Evolutionary conservation across 2,888 invertebrate species (phyloP), one percentile per base, ranked within the genome.

Genomic region (Leptogaster cylindrica): DNA sequence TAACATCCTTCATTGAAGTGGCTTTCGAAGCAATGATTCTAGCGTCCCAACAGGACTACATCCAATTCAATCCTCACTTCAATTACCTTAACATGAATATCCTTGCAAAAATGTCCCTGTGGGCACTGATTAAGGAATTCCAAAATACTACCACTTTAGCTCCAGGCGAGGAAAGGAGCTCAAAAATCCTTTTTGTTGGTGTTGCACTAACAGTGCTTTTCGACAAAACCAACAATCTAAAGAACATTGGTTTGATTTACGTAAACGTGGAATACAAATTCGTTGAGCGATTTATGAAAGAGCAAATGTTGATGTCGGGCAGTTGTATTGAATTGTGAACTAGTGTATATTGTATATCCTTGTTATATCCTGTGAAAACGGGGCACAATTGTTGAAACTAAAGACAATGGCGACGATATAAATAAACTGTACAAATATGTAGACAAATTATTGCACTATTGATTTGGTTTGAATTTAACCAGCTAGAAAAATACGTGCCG

Each of bases 1-100:
- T 87, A 5, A 76, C 78, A 25, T 80, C 84, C 2, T 83, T 84
- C 69, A 83, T 87, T 67, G 81, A 82, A 74, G 78, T 84, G 7
- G 77, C 85, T 1, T 82, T 85, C 68, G 82, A 84, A 66, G 77
- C 76, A 31, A 87, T 84, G 75, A 71, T 84, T 28, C 79, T 77
- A 72, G 81, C 73, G 68, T 81, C 81, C 71, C 77, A 77, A 71
- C 77, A 77, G 70, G 77, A 78, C 71, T 81, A 81, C 74, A 76
- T 80, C 28, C 79, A 79, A 71, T 77, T 77, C 74, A 78, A 79
- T 71, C 79, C 80, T 10, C 81, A 81, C 72, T 77, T 81, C 67
- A 79, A 79, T 74, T 81, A 81, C 72, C 77, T 81, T 77, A 79
- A 79, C 71, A 74, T 77, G 68, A 77, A 79, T 74, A 77, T 79